Base-by-base conservation (phyloP, 1,140 invertebrate species). In the Carposina sasakii region DNA sequence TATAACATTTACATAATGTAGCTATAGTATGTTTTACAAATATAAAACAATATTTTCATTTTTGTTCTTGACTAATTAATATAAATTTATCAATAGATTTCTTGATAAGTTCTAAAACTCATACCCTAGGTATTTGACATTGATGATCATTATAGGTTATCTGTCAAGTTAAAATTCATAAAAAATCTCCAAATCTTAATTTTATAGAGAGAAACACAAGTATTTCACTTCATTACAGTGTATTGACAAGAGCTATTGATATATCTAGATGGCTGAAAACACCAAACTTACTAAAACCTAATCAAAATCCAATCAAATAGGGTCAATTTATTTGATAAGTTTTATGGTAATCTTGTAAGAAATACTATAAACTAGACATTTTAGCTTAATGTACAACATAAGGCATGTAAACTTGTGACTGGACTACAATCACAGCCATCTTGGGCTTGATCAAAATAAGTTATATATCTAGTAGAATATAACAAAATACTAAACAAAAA, bases 371-470 rank as follows among this genome's bases (percentile, higher is more conserved):
- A 13, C 9, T 3, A 2, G n/a, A 34, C 15, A 34, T 34, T 16
- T 34, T 13, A 34, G 2, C 33, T 8, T 13, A 9, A 13, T 16
- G 10, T 34, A 13, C 3, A 40, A 17, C 16, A 40, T 21, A 21
- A 40, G 19, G 6, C 15, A 13, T 34, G 15, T 34, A 13, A 13
- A 13, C 33, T 16, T 16, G 2, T 34, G 33, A 34, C 44, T n/a
- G n/a, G n/a, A n/a, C n/a, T n/a, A n/a, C 41, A 55, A 40, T 57
- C 57, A 47, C 74, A 72, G 76, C 74, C 74, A 77, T 76, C 66
- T 77, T 77, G 72, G 60, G 68, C 59, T 67, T 59, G 62, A 52
- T 62, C 36, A 48, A 65, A 59, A 50, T 61, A 52, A 60, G 61
- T 70, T 63, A 71, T 75, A 71, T 71, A 71, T 65, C 53, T 67